phyloP scores from a whole-genome alignment of 2,888 invertebrate species.

The Perithous albicinctus region DNA sequence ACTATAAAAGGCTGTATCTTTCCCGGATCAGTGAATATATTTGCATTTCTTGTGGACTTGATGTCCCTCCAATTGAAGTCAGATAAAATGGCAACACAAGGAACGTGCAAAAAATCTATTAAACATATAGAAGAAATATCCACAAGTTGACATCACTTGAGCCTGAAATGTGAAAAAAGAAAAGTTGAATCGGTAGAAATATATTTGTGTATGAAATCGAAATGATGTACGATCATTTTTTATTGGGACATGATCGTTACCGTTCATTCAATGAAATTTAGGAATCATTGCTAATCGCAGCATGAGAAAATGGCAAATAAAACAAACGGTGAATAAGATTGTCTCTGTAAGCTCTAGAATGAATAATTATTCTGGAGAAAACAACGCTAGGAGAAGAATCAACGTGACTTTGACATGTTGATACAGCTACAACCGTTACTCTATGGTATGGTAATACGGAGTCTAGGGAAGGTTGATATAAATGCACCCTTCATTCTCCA shows the following conservation, averaged over 20 bases:
- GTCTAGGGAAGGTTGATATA: constrained; percentile 70
- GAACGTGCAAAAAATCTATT: background rate
- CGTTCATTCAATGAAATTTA: no score
- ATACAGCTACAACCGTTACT: constrained; percentile 7
- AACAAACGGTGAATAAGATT: background rate
- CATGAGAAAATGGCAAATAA: constrained; percentile 1
- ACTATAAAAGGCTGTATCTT: constrained; percentile 4
- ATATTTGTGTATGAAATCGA: no score
- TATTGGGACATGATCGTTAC: no score
- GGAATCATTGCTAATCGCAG: background rate
- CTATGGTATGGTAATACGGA: constrained; percentile 2
- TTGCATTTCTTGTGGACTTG: background rate
- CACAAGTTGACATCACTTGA: background rate
- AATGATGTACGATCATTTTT: no score
- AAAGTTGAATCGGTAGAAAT: no score
- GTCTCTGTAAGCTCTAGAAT: background rate
- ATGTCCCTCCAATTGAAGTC: background rate
- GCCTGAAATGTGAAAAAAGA: no score
- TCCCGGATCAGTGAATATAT: background rate
- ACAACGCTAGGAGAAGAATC: background rate
- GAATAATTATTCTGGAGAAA: constrained; percentile 3
- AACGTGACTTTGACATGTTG: constrained; percentile 18
- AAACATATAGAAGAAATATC: background rate
- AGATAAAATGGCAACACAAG: background rate
- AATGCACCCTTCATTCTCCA: constrained; percentile 77